A percentile compares a stretch with the other conserved stretches of the same genome.
Conservation (phyloP, 2,113 vertebrate species). For the Chaetura pelagica region DNA sequence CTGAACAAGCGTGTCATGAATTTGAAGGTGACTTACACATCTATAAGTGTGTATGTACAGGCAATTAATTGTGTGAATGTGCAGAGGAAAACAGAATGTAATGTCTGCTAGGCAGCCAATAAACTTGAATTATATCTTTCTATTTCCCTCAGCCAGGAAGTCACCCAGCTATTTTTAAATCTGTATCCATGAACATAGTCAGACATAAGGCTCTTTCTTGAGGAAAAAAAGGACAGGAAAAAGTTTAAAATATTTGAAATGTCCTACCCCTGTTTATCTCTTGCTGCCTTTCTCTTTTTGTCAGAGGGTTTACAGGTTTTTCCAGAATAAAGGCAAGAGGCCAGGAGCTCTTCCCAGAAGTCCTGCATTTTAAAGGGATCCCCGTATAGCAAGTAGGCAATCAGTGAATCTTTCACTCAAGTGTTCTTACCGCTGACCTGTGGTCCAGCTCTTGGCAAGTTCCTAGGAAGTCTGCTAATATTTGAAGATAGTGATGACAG, state of each 20-base stretch:
- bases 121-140: constrained; percentile 30
- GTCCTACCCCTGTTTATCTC: constrained; percentile 3
- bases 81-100: background rate
- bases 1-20: background rate
- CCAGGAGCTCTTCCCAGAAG: background rate
- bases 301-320: background rate
- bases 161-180: constrained; percentile 30
- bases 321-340: background rate
- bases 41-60: background rate
- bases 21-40: constrained; percentile 1
- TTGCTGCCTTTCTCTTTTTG: background rate
- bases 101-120: constrained; percentile 12
- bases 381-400: background rate
- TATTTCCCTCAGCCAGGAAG: constrained; percentile 29
- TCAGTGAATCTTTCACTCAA: background rate
- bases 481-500: background rate
- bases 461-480: background rate
- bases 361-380: background rate
- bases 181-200: background rate
- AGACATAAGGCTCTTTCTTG: constrained; percentile 5
- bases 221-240: constrained; percentile 4
- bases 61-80: background rate
- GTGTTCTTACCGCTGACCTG: background rate
- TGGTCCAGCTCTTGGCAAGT: background rate
- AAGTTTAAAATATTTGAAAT: constrained; percentile 13